Evolutionary conservation across 2,797 vertebrate genomes (phyloP), one percentile per base, ranked within the genome.

Genomic region (Tapera naevia): DNA sequence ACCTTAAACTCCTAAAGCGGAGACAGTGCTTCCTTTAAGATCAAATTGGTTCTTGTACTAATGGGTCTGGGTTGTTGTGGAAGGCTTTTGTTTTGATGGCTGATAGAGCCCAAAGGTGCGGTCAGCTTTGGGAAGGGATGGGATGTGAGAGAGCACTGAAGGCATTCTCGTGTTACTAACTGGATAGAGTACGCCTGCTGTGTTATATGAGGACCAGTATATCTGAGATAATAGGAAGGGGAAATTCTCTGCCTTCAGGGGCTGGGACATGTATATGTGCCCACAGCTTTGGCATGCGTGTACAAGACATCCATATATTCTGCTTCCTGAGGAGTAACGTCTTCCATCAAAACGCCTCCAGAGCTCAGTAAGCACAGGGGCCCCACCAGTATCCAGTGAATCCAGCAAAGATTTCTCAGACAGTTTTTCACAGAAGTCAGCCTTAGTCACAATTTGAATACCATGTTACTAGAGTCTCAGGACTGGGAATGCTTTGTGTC

Each of bases 271-370:
- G 5, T 16, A 2, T 11, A 7, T 46, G 32, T 2, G 0, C 53
- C 30, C 1, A 1, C 61, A 60, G 57, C 21, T 56, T 27, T 30
- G 62, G 22, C 30, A 9, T 10, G 4, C 16, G 23, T 2, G 5
- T 22, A 53, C 35, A 67, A 0, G 46, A 35, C 16, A 24, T 16
- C 12, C 56, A 0, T 1, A 0, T 4, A 17, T 54, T 69, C 54
- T 65, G 2, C 9, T 13, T 33, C 0, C 22, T 1, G 5, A 56
- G 17, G 32, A 35, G 32, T 19, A 61, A 28, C 0, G 0, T 50
- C 37, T 72, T 82, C 37, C 8, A 3, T 43, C 43, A 50, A n/a
- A 86, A 70, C 3, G 2, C 18, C 33, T 43, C 51, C 35, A 46
- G 51, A 61, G 19, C 43, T 67, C 56, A 33, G 33, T 30, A 46